phyloP scores from a whole-genome alignment of 2,888 invertebrate genomes.

The Nephrotoma flavescens region DNA sequence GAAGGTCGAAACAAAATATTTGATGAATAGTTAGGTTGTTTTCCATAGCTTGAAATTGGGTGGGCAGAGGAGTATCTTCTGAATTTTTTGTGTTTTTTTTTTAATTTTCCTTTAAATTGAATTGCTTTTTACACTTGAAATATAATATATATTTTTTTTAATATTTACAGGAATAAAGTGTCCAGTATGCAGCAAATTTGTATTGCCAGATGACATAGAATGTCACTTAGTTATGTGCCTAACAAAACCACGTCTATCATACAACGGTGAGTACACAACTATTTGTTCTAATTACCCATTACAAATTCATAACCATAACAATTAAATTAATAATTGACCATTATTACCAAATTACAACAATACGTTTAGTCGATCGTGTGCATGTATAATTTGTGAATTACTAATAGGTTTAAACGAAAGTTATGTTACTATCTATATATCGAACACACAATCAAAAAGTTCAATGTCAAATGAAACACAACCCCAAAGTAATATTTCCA shows the following conservation, averaged over 20 bases:
- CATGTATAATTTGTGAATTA: neutral
- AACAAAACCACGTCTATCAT: slow-evolving; percentile 95
- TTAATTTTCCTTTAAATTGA: no score
- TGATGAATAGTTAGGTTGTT: no score
- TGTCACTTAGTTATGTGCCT: slow-evolving; percentile 99
- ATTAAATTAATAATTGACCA: neutral
- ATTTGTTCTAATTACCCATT: neutral
- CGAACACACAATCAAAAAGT: slow-evolving; percentile 1
- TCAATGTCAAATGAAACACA: neutral
- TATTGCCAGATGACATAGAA: slow-evolving; percentile 97
- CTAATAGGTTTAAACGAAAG: neutral
- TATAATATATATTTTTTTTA: neutral
- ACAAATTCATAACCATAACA: neutral
- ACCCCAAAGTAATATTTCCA: neutral
- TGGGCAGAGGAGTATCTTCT: no score
- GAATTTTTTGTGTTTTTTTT: no score
- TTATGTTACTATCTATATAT: neutral
- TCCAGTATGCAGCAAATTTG: slow-evolving; percentile 97
- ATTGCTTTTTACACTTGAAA: neutral
- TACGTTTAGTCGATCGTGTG: neutral
- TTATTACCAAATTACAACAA: neutral
- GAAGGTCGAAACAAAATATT: no score
- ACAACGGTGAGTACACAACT: slow-evolving; percentile 63
- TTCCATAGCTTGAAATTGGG: no score
- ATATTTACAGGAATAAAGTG: slow-evolving; percentile 84